A percentile compares a stretch with the other conserved stretches of the same genome.
Evolutionary conservation across 1,140 invertebrate species (phyloP).

Genomic region (Delia radicum): DNA sequence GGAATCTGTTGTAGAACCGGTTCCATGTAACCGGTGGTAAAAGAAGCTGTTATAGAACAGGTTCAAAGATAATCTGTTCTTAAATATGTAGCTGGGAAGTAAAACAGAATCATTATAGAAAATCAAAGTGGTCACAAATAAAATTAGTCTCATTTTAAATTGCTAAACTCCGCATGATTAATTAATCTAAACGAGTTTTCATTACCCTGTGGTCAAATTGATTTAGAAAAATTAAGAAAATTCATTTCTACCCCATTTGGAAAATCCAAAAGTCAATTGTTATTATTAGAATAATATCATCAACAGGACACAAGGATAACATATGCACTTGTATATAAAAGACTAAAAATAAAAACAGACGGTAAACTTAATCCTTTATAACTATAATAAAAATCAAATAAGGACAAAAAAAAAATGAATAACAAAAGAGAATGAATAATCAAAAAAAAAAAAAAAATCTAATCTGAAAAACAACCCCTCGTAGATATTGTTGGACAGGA

Average conservation of each 20-base stretch:
- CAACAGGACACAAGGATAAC: background rate
- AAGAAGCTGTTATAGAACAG: too few species aligned
- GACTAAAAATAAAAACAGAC: conserved; percentile 1
- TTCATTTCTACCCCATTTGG: background rate
- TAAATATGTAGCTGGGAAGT: too few species aligned
- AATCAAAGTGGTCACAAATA: too few species aligned
- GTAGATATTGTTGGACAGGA: too few species aligned
- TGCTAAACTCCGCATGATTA: too few species aligned
- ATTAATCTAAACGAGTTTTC: background rate
- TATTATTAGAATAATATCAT: background rate
- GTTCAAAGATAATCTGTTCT: too few species aligned
- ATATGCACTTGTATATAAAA: background rate
- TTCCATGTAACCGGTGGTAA: too few species aligned
- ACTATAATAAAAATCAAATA: conserved; percentile 10
- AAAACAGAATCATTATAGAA: too few species aligned
- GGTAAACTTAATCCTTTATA: background rate
- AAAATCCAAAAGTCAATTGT: background rate
- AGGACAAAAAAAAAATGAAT: background rate
- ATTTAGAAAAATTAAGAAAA: background rate
- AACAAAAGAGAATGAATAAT: background rate
- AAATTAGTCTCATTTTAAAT: too few species aligned
- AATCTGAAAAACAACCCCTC: background rate
- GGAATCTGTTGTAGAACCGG: too few species aligned
- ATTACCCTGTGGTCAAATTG: background rate
- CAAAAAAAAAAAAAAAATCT: background rate